Base-by-base conservation (phyloP, 2,797 vertebrate genomes). In the Danio tinwini region DNA sequence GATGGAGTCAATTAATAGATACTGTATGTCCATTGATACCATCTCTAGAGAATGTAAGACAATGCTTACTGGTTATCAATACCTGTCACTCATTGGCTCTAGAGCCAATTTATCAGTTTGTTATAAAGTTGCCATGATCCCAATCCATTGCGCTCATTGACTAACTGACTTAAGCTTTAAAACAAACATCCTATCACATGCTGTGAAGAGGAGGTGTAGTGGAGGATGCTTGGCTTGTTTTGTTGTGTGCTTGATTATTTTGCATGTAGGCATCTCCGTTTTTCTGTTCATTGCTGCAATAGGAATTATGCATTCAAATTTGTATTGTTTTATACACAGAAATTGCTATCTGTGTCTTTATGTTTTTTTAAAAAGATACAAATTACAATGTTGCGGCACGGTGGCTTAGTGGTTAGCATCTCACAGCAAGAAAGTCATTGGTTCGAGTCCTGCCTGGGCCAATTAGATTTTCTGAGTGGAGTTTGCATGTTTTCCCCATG, bases 1-100 rank as follows among this genome's bases (percentile, higher is more conserved):
- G 49, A 64, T 72, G 68, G 49, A 39, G 50, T 81, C 47, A 50
- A 61, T 68, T 40, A 81, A 73, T 42, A 49, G 63, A 78, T 40
- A 52, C 49, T 52, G 49, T 52, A 58, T 74, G 52, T 11, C 21
- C 58, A 59, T 74, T 67, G 71, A 59, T 80, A 67, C 49, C 4
- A 73, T 49, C 70, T 59, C 42, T 74, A 19, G 72, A 55, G 56
- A 70, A 42, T 17, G 40, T 55, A 68, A 47, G 55, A 75, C 39
- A 53, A 62, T 67, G 47, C 73, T 53, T 52, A 75, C 53, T 29
- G 55, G 37, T 62, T 21, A 69, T 75, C 17, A 69, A 69, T 69
- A 62, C 55, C 17, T 61, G 72, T 55, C 68, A 45, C 68, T 55
- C 58, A 64, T 47, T 72, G 77, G 17, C 13, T 61, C 17, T 62